Percentiles rank a stretch among this genome's conserved stretches.
Conservation (phyloP, 2,888 invertebrate genomes). For the Nemoura dubitans region DNA sequence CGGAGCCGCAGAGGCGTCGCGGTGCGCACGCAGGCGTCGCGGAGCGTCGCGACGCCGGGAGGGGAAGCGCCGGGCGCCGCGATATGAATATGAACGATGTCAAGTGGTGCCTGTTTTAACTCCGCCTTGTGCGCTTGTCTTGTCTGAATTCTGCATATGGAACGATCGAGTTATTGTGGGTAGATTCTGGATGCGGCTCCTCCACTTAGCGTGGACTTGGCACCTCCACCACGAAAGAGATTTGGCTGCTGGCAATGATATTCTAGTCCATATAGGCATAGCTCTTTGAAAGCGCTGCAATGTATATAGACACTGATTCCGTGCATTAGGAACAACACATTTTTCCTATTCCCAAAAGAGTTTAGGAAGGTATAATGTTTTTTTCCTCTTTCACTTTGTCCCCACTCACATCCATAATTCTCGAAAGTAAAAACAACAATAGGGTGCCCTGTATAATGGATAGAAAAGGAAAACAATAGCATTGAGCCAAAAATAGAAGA, state of each 20-base stretch:
- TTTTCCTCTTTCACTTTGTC: neutral
- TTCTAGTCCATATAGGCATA: neutral
- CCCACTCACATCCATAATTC: slow-evolving; percentile 2
- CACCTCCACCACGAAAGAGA: neutral
- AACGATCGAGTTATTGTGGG: no score
- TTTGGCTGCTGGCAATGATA: neutral
- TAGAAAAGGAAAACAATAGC: slow-evolving; percentile 22
- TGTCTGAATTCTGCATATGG: no score
- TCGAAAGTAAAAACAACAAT: slow-evolving; percentile 26
- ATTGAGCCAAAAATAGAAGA: neutral
- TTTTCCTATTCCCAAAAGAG: neutral
- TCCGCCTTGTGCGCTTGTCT: neutral
- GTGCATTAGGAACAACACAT: no score
- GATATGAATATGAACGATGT: neutral
- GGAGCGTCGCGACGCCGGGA: slow-evolving; percentile 57
- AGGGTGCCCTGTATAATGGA: neutral
- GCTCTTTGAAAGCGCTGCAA: no score
- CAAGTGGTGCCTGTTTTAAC: neutral
- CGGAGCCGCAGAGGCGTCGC: slow-evolving; percentile 58
- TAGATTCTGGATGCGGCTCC: no score
- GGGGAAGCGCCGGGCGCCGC: neutral
- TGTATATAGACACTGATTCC: no score
- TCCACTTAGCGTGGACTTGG: neutral
- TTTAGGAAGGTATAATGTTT: slow-evolving; percentile 54
- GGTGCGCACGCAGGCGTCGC: slow-evolving; percentile 57